Evolutionary conservation across 2,888 invertebrate species (phyloP).

Genomic region (Pandemis corylana): DNA sequence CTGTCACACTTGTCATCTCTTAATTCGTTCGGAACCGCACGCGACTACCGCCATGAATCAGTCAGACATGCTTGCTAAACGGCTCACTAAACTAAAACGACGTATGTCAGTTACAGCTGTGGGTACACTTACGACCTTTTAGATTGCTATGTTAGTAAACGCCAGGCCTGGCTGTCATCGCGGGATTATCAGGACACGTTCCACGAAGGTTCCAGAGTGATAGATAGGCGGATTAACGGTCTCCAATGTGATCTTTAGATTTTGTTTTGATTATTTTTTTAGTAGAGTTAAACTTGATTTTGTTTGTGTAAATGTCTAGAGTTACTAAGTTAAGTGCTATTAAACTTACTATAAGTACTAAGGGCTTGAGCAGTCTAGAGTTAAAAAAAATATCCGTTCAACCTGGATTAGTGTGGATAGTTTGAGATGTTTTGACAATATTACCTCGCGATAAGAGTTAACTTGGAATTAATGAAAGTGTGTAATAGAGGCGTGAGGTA

Average conservation of each 20-base stretch:
- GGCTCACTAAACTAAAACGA: neutral
- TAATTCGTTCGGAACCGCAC: conserved; percentile 65
- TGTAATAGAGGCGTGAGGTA: too few relatives aligned
- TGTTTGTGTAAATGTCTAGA: too few relatives aligned
- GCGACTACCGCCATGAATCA: conserved; percentile 54
- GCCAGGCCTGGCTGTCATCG: conserved; percentile 63
- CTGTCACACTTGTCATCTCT: conserved; percentile 77
- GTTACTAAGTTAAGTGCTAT: too few relatives aligned
- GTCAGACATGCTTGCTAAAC: conserved; percentile 37
- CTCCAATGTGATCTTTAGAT: conserved; percentile 23
- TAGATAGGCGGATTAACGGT: conserved; percentile 64
- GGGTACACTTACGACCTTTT: conserved; percentile 52
- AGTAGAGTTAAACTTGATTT: neutral
- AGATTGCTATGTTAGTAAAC: conserved; percentile 45
- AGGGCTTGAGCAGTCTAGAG: too few relatives aligned
- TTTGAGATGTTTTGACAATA: too few relatives aligned
- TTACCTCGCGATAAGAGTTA: too few relatives aligned
- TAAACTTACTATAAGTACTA: too few relatives aligned
- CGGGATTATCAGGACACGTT: conserved; percentile 74
- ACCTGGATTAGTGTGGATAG: too few relatives aligned
- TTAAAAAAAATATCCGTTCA: too few relatives aligned
- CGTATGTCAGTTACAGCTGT: conserved; percentile 24
- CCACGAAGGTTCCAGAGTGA: conserved; percentile 72
- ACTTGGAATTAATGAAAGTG: too few relatives aligned
- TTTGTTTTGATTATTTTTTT: neutral